Conservation (phyloP, 1,140 invertebrate species). For the Periplaneta americana region DNA sequence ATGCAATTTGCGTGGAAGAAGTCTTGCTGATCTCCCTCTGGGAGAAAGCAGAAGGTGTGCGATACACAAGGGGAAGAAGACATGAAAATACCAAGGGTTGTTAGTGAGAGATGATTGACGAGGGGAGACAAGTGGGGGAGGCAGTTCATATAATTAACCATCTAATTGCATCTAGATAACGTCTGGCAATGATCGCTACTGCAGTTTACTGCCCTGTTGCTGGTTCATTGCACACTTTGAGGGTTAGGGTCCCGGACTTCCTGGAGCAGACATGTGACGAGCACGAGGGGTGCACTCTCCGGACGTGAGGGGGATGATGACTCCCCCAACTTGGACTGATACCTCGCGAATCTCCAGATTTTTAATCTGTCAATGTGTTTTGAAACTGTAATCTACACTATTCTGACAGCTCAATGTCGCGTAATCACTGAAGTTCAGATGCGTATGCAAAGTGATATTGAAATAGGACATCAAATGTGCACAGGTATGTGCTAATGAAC, state of each 20-base stretch:
- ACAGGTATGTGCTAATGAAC: too few species aligned
- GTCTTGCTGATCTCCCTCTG: not conserved
- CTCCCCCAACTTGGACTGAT: not conserved
- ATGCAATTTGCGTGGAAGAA: not conserved
- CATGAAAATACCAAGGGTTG: not conserved
- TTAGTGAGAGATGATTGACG: not conserved
- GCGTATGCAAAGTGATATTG: too few species aligned
- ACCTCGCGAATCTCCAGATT: not conserved
- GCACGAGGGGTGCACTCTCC: not conserved
- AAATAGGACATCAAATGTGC: too few species aligned
- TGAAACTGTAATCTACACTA: too few species aligned
- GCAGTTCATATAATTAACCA: conserved; percentile 6
- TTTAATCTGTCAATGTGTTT: too few species aligned
- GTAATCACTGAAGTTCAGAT: too few species aligned
- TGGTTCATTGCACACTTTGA: conserved; percentile 4
- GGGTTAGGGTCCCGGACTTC: not conserved
- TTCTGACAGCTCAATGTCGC: too few species aligned
- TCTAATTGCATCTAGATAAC: conserved; percentile 6
- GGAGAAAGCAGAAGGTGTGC: not conserved
- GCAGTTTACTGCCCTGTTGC: not conserved
- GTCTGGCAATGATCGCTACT: not conserved
- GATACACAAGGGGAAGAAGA: not conserved
- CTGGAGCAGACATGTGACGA: not conserved
- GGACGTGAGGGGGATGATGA: not conserved
- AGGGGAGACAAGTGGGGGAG: not conserved